phyloP scores from a whole-genome alignment of 2,888 invertebrate genomes.

The Acanthosepion lycidas region DNA sequence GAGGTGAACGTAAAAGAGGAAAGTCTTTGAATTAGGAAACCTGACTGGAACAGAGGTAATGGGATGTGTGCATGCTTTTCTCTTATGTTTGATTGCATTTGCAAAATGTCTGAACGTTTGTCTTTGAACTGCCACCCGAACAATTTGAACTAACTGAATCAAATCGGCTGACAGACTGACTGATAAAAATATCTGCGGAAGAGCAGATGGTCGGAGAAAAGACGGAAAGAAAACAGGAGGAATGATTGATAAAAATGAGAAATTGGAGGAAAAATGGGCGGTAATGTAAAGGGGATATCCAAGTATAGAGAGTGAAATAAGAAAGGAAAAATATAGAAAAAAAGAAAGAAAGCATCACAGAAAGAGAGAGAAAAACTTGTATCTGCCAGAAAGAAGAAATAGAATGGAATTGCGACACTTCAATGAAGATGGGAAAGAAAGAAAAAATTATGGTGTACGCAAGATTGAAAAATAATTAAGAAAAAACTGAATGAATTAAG shows the following conservation, averaged over 20 bases:
- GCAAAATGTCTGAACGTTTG: not conserved
- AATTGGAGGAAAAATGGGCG: too few species aligned
- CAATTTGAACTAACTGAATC: not conserved
- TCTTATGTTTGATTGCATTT: not conserved
- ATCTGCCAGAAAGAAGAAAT: not conserved
- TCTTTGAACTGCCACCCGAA: not conserved
- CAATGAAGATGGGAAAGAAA: not conserved
- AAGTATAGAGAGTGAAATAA: not conserved
- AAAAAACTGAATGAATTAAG: too few species aligned
- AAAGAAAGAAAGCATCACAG: not conserved
- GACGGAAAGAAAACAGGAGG: not conserved
- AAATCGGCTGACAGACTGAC: not conserved
- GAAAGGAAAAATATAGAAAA: not conserved
- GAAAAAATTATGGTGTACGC: too few species aligned
- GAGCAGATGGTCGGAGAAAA: not conserved
- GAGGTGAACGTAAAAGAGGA: not conserved
- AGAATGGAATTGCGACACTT: not conserved
- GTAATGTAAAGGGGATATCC: not conserved
- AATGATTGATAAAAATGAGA: not conserved
- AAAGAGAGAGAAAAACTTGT: not conserved
- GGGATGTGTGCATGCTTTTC: not conserved
- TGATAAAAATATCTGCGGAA: not conserved
- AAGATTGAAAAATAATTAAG: too few species aligned
- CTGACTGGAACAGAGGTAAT: not conserved
- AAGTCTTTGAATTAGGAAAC: not conserved